Evolutionary conservation across 1,140 invertebrate species (phyloP).

Genomic region (Heliconius nattereri): DNA sequence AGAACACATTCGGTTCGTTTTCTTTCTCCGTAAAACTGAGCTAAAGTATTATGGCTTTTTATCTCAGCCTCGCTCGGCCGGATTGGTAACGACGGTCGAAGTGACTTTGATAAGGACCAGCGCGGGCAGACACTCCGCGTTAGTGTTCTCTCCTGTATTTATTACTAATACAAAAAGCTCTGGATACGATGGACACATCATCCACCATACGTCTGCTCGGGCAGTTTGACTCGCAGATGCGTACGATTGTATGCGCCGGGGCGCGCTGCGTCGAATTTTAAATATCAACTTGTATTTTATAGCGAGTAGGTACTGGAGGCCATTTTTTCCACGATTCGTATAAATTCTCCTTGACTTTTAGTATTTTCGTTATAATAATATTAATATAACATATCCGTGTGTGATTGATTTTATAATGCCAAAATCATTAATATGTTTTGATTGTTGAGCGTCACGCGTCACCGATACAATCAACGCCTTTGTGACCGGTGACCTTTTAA

Average conservation of each 20-base stretch:
- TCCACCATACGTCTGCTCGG: conserved; percentile 19
- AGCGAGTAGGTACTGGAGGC: conserved; percentile 15
- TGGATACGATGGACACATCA: conserved; percentile 33
- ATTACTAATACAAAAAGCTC: conserved; percentile 33
- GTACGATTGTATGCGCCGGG: conserved; percentile 27
- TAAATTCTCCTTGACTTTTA: conserved; percentile 29
- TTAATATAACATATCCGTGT: background rate
- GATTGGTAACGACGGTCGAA: conserved; percentile 61
- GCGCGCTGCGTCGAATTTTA: conserved; percentile 32
- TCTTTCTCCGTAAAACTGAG: conserved; percentile 27
- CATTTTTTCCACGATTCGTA: conserved; percentile 20
- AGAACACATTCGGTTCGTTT: conserved; percentile 19
- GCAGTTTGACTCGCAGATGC: conserved; percentile 39
- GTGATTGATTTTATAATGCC: conserved; percentile 5
- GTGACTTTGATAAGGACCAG: conserved; percentile 45
- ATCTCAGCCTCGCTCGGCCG: conserved; percentile 49
- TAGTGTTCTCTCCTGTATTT: background rate
- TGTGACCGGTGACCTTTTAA: conserved; percentile 9
- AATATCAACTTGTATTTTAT: conserved; percentile 33
- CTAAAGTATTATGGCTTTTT: conserved; percentile 41
- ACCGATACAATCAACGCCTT: conserved; percentile 16
- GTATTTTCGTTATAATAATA: conserved; percentile 12
- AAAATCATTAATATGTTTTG: conserved; percentile 8
- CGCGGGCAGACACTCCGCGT: conserved; percentile 29
- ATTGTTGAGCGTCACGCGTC: background rate